Evolutionary conservation across 2,113 vertebrate genomes (phyloP), one percentile per base, ranked within the genome.

Genomic region (Neotragus pygmaeus): DNA sequence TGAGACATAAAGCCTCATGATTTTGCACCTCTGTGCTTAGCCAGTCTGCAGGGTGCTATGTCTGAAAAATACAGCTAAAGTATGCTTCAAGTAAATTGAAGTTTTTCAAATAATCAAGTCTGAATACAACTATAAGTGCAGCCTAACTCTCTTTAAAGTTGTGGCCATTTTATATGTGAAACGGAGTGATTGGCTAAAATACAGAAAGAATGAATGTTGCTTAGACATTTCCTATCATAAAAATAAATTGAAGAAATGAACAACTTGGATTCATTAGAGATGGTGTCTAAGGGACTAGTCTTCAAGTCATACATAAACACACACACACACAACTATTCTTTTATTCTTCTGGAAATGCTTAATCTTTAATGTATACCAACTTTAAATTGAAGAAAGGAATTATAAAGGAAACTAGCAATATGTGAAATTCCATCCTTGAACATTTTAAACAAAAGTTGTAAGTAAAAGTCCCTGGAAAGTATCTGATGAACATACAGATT

Each of bases 1-100:
- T 91, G 49, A 96, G 51, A 96, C 87, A 92, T 60, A 96, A 98
- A 95, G 28, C 94, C 5, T 49, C 94, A 94, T 96, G 97, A 98
- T 97, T 98, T 98, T 81, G 82, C 47, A 93, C 30, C 70, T 98
- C 51, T 93, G 47, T 89, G 96, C 80, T 97, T 90, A 96, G 85
- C 51, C 82, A 92, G 57, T 8, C 19, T 92, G 55, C 62, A 83
- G 28, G 84, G 1, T 60, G 43, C 16, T 93, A 60, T 92, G 16
- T 86, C 47, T 0, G 0, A 90, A 27, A 92, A 96, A 96, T 57
- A 21, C 5, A 64, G 21, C 30, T 57, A 45, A 62, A 23, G 2
- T 47, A 23, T 7, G 2, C 85, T 81, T 16, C 0, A 11, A 3
- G 91, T 91, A 96, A 97, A 92, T 86, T 96, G 96, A 98, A 28